Conservation (phyloP, 1,140 invertebrate species). For the Sweltsa coloradensis region DNA sequence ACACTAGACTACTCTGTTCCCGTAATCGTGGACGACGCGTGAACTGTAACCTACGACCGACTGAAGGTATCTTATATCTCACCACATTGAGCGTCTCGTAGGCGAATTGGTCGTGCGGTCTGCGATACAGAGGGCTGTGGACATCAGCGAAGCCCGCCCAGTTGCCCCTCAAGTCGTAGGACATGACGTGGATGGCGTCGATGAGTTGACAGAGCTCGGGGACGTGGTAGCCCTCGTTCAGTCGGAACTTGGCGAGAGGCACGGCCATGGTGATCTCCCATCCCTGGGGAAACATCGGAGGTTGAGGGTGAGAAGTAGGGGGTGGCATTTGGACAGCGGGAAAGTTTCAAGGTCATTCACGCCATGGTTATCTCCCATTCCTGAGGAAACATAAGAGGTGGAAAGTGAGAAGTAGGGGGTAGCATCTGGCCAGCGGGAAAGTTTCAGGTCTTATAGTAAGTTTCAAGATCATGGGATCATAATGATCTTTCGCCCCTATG, state of each 20-base stretch:
- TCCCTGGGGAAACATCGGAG: too few species aligned
- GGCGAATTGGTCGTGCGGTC: slow-evolving; percentile 74
- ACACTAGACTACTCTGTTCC: background rate
- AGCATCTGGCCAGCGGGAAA: too few species aligned
- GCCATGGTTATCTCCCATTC: too few species aligned
- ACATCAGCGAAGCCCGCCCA: slow-evolving; percentile 84
- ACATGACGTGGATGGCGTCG: slow-evolving; percentile 79
- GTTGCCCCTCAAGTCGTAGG: slow-evolving; percentile 82
- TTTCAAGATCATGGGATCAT: too few species aligned
- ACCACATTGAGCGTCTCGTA: slow-evolving; percentile 82
- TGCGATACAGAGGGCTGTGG: slow-evolving; percentile 70
- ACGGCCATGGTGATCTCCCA: slow-evolving; percentile 84
- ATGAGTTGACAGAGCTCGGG: slow-evolving; percentile 64
- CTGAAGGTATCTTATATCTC: too few species aligned
- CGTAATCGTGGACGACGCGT: background rate
- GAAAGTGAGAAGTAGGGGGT: too few species aligned
- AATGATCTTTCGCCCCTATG: too few species aligned
- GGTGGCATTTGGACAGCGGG: too few species aligned
- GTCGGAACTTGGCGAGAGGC: slow-evolving; percentile 54
- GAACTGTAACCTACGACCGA: background rate
- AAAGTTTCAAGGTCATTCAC: too few species aligned
- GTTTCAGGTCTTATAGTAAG: too few species aligned
- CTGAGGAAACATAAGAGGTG: too few species aligned
- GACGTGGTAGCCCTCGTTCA: slow-evolving; percentile 80
- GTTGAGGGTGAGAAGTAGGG: too few species aligned